Conservation (phyloP, 2,113 vertebrate species). For the Potamarius usumacintae region DNA sequence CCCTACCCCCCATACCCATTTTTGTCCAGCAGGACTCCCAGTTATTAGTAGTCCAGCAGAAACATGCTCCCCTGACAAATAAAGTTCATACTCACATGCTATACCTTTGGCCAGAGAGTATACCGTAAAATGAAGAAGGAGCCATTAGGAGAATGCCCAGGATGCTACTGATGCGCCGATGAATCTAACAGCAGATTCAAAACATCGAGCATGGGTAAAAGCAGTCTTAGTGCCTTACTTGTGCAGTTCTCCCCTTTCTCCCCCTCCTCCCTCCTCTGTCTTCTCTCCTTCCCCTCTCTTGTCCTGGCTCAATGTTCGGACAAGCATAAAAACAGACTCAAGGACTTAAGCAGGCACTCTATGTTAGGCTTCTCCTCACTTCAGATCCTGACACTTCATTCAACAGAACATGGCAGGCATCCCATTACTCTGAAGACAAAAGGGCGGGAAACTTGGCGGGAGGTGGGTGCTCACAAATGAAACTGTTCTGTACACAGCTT, state of each 20-base stretch:
- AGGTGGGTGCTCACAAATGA: constrained; percentile 24
- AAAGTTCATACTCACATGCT: constrained; percentile 41
- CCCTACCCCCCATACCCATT: no score
- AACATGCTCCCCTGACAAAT: constrained; percentile 7
- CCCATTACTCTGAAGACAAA: constrained; percentile 43
- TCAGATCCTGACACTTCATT: constrained; percentile 32
- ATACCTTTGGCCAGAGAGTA: background rate
- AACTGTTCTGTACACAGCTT: constrained; percentile 39
- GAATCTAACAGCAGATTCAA: constrained; percentile 23
- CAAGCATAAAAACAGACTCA: constrained; percentile 30
- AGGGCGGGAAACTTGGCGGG: constrained; percentile 44
- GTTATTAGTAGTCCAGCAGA: background rate
- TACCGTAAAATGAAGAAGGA: background rate
- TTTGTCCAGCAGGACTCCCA: background rate
- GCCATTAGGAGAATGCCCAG: background rate
- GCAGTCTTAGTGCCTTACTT: constrained; percentile 10
- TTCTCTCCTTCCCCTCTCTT: constrained; percentile 6
- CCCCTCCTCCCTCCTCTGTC: background rate
- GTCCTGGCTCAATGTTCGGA: constrained; percentile 31
- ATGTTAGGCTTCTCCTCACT: constrained; percentile 16
- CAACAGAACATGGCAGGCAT: constrained; percentile 34
- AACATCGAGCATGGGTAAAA: background rate
- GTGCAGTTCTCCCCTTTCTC: background rate
- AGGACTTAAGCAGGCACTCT: constrained; percentile 22
- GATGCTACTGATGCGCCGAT: background rate